Evolutionary conservation across 1,140 invertebrate species (phyloP), one percentile per base, ranked within the genome.

Genomic region (Goniozus legneri): DNA sequence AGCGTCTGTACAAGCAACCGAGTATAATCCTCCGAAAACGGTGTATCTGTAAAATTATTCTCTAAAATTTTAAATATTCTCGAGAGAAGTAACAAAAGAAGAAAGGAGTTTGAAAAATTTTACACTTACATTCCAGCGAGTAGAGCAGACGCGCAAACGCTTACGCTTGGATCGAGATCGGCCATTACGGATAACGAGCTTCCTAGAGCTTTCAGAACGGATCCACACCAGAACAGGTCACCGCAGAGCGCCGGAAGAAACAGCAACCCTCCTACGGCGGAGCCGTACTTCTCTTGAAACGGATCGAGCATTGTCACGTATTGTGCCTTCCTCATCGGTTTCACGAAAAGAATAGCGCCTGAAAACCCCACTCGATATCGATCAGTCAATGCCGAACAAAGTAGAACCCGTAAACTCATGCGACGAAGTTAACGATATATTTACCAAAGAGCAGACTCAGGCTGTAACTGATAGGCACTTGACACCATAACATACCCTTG

Each of bases 271-370:
- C 89, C 89, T 69, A 91, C 84, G 24, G 86, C 71, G 53, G 83
- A 80, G 13, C 89, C 89, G 63, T 89, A 91, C 56, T 76, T 84
- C 46, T 84, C 80, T 72, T 88, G 85, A 67, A 92, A 88, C 1
- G 89, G 89, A 70, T 92, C 89, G 62, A 92, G 70, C 86, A 92
- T 89, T 0, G 89, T 92, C n/a, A 91, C 83, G 65, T 91, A 89
- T 12, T 88, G 87, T 54, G 86, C 80, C 54, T 83, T 80, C 47
- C 89, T 76, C 88, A 92, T 91, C 50, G 83, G 84, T 56, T 84
- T 84, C 2, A 88, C 88, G 70, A 91, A 92, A 50, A 92, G 80
- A 18, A 88, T 65, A 8, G 87, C 88, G 50, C 88, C 88, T 87
- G 66, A 14, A 12, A 18, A 14, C 43, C 10, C 4, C 19, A 1